Base-by-base conservation (phyloP, 2,113 vertebrate genomes). In the Dicrurus megarhynchus region DNA sequence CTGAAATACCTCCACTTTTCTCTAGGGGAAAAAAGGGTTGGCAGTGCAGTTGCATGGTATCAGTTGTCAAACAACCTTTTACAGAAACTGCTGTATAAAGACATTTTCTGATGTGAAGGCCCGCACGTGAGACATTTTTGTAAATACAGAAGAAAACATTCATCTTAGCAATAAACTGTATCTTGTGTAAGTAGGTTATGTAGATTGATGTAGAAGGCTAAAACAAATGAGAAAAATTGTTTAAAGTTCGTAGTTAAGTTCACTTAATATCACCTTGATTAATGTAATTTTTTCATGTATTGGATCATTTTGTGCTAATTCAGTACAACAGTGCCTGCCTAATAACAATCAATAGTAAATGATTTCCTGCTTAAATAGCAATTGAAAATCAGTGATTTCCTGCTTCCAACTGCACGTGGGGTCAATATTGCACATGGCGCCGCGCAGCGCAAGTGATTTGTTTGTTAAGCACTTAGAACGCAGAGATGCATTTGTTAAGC, bases 361-460 rank as follows among this genome's bases (percentile, higher is more conserved):
- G 3, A 94, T 81, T 84, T 95, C 47, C 74, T 89, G n/a, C 74
- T 84, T 74, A 91, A 90, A 70, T 89, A 93, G 85, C 22, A 83
- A 19, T 65, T 91, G 90, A 87, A 79, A 93, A 77, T 85, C 87
- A 55, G 63, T 77, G 67, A 80, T 96, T 94, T 91, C 84, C 63
- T 91, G 46, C 63, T 91, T 91, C 61, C 53, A 90, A 2, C 55
- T 76, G 84, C 75, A 91, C 33, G 89, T 65, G 65, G 13, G 65
- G 84, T 80, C 84, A 91, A 3, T 93, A 63, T 47, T 61, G 70
- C 35, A 63, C 27, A 13, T 79, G 69, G 69, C 0, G 0, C 63
- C 0, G 2, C 56, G 69, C 39, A 60, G 8, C 33, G 39, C 50
- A 39, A 61, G 33, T 22, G 46, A 64, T 90, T 84, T 77, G 20